A percentile compares a stretch with the other conserved stretches of the same genome.
phyloP scores from a whole-genome alignment of 1,140 invertebrate genomes.

The Zaprionus africanus region DNA sequence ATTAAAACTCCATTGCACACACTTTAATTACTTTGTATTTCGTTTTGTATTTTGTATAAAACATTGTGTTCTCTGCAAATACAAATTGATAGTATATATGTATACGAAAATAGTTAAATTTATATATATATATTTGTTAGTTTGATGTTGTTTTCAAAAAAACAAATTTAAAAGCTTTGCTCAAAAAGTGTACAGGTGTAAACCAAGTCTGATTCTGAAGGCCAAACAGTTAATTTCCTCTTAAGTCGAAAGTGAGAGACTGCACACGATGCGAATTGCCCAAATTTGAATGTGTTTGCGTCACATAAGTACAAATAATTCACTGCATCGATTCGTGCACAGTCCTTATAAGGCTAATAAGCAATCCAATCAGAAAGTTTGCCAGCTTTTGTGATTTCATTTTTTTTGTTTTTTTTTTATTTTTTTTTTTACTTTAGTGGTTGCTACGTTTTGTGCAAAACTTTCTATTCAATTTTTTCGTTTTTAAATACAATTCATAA shows the following conservation, averaged over 20 bases:
- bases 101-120: conserved; percentile 25
- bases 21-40: conserved; percentile 21
- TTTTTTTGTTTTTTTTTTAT: background rate
- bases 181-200: conserved; percentile 23
- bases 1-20: background rate
- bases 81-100: conserved; percentile 21
- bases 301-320: conserved; percentile 19
- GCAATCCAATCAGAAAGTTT: conserved; percentile 22
- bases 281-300: background rate
- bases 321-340: conserved; percentile 5
- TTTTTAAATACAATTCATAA: conserved; percentile 28
- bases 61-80: conserved; percentile 18
- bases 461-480: conserved; percentile 13
- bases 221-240: conserved; percentile 22
- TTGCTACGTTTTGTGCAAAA: conserved; percentile 8
- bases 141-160: conserved; percentile 37
- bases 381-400: conserved; percentile 7
- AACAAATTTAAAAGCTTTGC: conserved; percentile 35
- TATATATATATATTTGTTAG: conserved; percentile 30
- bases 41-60: conserved; percentile 22
- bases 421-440: background rate
- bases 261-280: conserved; percentile 15
- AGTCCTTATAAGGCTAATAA: conserved; percentile 14
- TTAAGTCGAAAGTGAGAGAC: conserved; percentile 8
- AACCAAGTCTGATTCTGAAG: conserved; percentile 31